Conservation (phyloP, 2,113 vertebrate genomes). For the Stercorarius parasiticus region DNA sequence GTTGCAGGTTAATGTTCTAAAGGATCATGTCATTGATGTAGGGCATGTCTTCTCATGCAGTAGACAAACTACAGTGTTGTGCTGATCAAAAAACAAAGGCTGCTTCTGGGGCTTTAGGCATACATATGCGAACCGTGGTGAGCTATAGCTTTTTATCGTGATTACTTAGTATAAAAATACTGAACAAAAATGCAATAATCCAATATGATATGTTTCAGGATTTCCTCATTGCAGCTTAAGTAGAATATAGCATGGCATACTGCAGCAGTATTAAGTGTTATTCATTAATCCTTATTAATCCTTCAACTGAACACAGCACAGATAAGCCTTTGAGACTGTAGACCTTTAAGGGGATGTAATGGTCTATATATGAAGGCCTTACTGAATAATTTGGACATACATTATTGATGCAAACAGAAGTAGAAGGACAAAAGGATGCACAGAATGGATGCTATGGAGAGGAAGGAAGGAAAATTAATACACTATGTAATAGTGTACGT, state of each 20-base stretch:
- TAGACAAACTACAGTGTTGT: background rate
- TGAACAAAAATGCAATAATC: background rate
- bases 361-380: background rate
- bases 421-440: background rate
- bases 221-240: background rate
- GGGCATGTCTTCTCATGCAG: background rate
- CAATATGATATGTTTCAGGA: background rate
- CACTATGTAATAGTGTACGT: rapidly evolving
- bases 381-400: background rate
- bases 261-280: background rate
- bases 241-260: background rate
- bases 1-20: background rate
- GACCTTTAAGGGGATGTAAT: too few relatives aligned
- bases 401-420: background rate
- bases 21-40: background rate
- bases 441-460: background rate
- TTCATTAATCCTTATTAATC: background rate
- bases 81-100: background rate
- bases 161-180: background rate
- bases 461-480: background rate
- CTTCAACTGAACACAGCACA: background rate
- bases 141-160: background rate
- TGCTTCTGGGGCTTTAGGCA: background rate
- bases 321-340: background rate
- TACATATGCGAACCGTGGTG: rapidly evolving